These are phyloP conservation scores for Chelmon rostratus DNA, from an alignment of 2,797 vertebrate genomes.

Conservation along the genomic window DNA sequence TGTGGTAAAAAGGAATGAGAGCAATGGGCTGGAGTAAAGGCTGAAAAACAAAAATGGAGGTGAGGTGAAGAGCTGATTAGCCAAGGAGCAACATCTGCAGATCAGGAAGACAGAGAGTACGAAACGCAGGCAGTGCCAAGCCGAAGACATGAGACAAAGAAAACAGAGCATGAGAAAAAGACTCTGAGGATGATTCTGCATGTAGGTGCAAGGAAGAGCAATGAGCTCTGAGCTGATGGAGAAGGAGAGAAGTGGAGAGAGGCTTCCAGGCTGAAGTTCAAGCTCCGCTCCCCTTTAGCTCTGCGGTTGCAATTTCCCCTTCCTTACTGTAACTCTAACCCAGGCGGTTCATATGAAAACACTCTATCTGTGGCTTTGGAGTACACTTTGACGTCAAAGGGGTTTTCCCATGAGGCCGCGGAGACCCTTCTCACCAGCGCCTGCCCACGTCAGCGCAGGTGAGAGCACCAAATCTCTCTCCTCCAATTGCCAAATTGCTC, in stretches of 20 bases:
- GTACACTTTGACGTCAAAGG: conserved; percentile 81
- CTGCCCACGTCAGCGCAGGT: conserved; percentile 67
- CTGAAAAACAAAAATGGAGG: not conserved
- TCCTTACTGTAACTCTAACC: conserved; percentile 75
- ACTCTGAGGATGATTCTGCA: conserved; percentile 3
- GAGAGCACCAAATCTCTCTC: conserved; percentile 42
- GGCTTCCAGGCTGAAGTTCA: conserved; percentile 56
- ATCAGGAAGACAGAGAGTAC: not conserved
- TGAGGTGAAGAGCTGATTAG: not conserved
- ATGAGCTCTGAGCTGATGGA: conserved; percentile 1
- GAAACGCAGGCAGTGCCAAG: not conserved
- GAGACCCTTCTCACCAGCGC: conserved; percentile 70
- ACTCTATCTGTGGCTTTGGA: conserved; percentile 68
- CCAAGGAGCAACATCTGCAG: not conserved
- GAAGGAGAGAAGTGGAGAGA: conserved; percentile 27
- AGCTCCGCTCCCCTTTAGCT: conserved; percentile 55
- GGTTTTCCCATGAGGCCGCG: conserved; percentile 74
- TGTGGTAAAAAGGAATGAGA: not conserved
- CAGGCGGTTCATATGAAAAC: conserved; percentile 78
- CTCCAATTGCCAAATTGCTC: conserved; percentile 44
- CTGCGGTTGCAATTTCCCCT: conserved; percentile 81
- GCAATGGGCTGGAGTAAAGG: not conserved
- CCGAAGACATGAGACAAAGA: not conserved
- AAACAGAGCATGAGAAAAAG: conserved; percentile 13
- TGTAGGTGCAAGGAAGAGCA: conserved; percentile 12